phyloP scores from a whole-genome alignment of 2,888 invertebrate species.

The Calameuta pallipes region DNA sequence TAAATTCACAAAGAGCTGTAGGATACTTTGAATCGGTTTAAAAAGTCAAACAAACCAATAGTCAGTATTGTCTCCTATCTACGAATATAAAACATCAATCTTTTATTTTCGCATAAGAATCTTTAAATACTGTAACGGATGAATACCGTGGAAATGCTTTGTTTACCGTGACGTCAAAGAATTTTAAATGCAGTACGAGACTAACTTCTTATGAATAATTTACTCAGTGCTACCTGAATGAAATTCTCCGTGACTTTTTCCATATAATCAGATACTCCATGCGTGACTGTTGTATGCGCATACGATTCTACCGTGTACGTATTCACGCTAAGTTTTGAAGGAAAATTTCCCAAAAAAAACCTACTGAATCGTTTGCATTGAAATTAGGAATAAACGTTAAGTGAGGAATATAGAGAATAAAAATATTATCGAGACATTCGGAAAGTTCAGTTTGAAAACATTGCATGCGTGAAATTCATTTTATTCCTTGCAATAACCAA shows the following conservation, averaged over 20 bases:
- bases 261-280: background rate
- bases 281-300: background rate
- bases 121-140: background rate
- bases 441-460: background rate
- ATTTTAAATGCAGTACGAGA: background rate
- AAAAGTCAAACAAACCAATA: background rate
- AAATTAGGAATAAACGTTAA: background rate
- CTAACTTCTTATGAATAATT: conserved; percentile 6
- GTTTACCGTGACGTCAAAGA: conserved; percentile 1
- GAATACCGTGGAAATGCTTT: background rate
- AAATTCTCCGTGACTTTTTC: background rate
- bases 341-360: background rate
- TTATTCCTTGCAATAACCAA: background rate
- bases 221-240: background rate
- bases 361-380: no score
- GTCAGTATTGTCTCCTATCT: background rate
- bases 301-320: background rate
- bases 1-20: background rate
- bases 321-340: background rate
- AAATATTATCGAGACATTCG: background rate
- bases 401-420: background rate
- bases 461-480: background rate
- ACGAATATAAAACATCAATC: background rate
- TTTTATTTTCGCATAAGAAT: background rate
- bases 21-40: background rate